A percentile compares a stretch with the other conserved stretches of the same genome.
Conservation (phyloP, 2,113 vertebrate genomes). For the Limanda limanda region DNA sequence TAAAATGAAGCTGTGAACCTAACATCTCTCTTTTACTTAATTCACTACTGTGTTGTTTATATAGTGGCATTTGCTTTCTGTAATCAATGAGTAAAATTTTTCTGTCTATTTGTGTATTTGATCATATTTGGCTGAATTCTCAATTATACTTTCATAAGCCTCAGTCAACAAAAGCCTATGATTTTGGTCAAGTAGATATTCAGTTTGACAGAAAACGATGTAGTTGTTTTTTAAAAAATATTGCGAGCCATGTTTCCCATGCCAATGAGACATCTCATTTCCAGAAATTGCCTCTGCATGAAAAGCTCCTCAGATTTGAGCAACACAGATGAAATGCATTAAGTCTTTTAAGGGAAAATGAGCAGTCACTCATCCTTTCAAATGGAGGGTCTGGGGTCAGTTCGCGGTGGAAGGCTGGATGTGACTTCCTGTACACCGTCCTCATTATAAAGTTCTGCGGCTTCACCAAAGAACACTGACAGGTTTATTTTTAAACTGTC, state of each 20-base stretch:
- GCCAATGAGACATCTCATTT: conserved; percentile 49
- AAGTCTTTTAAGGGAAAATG: conserved; percentile 44
- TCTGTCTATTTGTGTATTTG: not conserved
- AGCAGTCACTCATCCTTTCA: conserved; percentile 41
- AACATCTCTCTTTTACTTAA: not conserved
- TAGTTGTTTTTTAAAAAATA: conserved; percentile 47
- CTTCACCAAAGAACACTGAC: not conserved
- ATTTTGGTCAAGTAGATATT: not conserved
- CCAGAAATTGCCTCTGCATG: conserved; percentile 51
- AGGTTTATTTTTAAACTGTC: conserved; percentile 12
- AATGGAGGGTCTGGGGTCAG: conserved; percentile 40
- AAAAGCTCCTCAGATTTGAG: conserved; percentile 57
- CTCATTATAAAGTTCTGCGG: not conserved
- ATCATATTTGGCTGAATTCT: not conserved
- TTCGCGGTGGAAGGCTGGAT: conserved; percentile 15
- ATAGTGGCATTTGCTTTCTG: conserved; percentile 1
- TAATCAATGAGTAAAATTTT: not conserved
- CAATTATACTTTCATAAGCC: conserved; percentile 33
- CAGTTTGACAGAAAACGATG: conserved; percentile 44
- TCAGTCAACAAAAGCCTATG: conserved; percentile 30
- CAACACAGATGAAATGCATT: conserved; percentile 40
- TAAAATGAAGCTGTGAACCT: not conserved
- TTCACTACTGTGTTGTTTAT: not conserved
- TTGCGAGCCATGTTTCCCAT: conserved; percentile 35
- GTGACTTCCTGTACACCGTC: conserved; percentile 5